Conservation (phyloP, 2,888 invertebrate species). For the Macaria notata region DNA sequence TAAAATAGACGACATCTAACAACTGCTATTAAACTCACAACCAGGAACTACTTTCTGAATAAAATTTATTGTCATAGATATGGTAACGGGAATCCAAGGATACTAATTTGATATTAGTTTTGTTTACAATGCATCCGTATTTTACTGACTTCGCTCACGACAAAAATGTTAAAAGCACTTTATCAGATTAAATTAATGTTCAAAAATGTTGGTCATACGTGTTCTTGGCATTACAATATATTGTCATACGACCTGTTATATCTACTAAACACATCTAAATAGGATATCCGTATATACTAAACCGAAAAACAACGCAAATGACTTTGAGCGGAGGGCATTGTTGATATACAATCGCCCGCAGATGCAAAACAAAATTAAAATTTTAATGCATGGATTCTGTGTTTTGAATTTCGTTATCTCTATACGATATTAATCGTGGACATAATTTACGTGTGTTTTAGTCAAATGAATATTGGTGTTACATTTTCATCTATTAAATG, state of each 20-base stretch:
- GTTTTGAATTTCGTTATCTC: slow-evolving; percentile 2
- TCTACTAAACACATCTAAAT: slow-evolving; percentile 21
- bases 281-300: slow-evolving; percentile 27
- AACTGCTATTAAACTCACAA: no score
- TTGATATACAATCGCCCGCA: slow-evolving; percentile 29
- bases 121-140: no score
- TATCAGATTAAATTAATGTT: slow-evolving; percentile 9
- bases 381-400: slow-evolving; percentile 20
- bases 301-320: slow-evolving; percentile 23
- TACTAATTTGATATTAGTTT: no score
- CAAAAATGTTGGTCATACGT: slow-evolving; percentile 11
- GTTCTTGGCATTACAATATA: slow-evolving; percentile 5
- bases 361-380: slow-evolving; percentile 29
- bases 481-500: no score
- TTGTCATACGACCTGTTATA: slow-evolving; percentile 16
- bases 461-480: no score
- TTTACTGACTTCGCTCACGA: no score
- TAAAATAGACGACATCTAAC: no score
- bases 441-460: no score
- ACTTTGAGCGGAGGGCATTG: slow-evolving; percentile 27
- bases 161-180: not conserved
- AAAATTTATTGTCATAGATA: no score
- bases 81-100: no score
- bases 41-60: no score
- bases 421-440: not conserved